A percentile compares a stretch with the other conserved stretches of the same genome.
phyloP scores from a whole-genome alignment of 2,888 invertebrate genomes.

The Lasius fuliginosus region DNA sequence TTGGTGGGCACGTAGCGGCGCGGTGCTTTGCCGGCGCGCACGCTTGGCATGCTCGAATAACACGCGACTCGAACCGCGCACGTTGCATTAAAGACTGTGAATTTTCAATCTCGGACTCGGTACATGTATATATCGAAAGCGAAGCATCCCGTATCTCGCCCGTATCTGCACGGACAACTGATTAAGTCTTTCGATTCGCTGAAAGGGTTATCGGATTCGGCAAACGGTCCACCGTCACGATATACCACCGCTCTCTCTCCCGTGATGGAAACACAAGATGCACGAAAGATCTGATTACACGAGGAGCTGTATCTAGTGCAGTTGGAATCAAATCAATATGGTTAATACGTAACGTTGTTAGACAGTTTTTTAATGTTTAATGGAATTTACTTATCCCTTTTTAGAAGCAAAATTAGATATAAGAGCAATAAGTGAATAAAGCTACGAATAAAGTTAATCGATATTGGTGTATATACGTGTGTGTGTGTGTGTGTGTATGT shows the following conservation, averaged over 20 bases:
- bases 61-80: slow-evolving; percentile 32
- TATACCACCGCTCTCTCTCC: slow-evolving; percentile 19
- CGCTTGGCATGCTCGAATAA: not conserved
- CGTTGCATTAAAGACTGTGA: slow-evolving; percentile 20
- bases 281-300: slow-evolving; percentile 54
- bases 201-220: slow-evolving; percentile 52
- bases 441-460: not conserved
- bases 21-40: slow-evolving; percentile 7
- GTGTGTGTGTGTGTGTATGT: not conserved
- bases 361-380: not conserved
- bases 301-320: slow-evolving; percentile 8
- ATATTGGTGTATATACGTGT: not conserved
- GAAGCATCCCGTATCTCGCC: slow-evolving; percentile 40
- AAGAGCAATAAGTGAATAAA: not conserved
- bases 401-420: not conserved
- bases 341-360: slow-evolving; percentile 2
- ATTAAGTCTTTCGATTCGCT: slow-evolving; percentile 56
- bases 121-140: slow-evolving; percentile 11
- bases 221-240: slow-evolving; percentile 50
- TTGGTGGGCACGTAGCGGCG: slow-evolving; percentile 49
- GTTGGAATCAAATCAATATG: slow-evolving; percentile 22
- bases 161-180: slow-evolving; percentile 51
- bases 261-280: slow-evolving; percentile 42
- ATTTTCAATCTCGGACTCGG: slow-evolving; percentile 14
- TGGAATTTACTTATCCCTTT: not conserved